Base-by-base conservation (phyloP, 2,888 invertebrate genomes). In the Dione vanillae region DNA sequence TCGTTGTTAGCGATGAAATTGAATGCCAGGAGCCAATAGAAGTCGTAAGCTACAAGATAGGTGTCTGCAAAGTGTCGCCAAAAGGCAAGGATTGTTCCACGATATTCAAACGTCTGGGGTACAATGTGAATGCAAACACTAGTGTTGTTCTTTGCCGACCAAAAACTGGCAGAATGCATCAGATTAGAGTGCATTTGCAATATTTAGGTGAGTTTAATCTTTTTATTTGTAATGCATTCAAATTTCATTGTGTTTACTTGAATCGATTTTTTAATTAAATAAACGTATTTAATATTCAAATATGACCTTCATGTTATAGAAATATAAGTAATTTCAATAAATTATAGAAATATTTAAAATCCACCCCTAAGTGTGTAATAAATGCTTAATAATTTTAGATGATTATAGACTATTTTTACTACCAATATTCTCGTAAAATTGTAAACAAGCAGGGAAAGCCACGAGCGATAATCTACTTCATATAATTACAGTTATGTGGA, bases 111-210 rank as follows among this genome's bases (percentile, higher is more conserved):
- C 95, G 97, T 82, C 91, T 99, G 66, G 97, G 97, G 41, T 98
- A 94, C 92, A 98, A 99, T 89, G 96, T 96, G 2, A 96, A 96
- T 85, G 98, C 97, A 56, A 96, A 96, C 83, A 97, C 98, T 0
- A 99, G 99, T 83, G 97, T 99, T 40, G 98, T 99, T 10, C 94
- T 97, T 45, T 99, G 99, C 93, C 96, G 96, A 83, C 99, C 99
- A 0, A 96, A 97, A 83, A 99, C 99, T 0, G 99, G 99, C 1
- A 94, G 99, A 75, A 99, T 99, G 96, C 99, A 99, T 89, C 99
- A 99, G 93, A 99, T 99, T 79, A 95, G 99, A 76, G 99, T 99
- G 41, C 99, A 99, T 90, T 95, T 99, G 75, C 99, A 99, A 91
- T 99, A 97, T 90, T 94, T 99, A 82, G 99, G 98, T 98, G 85